Base-by-base conservation (phyloP, 2,797 vertebrate species). In the Cryptoblepharus egeriae region DNA sequence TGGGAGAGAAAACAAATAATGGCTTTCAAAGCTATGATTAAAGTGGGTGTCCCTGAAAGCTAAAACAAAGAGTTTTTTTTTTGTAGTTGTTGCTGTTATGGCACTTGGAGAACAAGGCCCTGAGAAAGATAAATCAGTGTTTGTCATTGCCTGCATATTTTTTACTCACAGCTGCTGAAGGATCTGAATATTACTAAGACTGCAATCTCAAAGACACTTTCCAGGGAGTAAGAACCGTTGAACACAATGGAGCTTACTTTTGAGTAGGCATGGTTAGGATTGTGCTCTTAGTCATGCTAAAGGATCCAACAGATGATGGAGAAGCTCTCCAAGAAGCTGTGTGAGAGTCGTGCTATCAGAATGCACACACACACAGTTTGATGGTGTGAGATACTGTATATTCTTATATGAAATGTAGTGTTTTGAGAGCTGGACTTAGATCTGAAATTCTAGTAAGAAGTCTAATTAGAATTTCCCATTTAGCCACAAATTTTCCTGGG, bases 11-110 rank as follows among this genome's bases (percentile, higher is more conserved):
- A 74, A 75, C 39, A 86, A 86, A 82, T 37, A 77, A 49, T 80
- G 55, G 22, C 77, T 82, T 82, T 75, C 45, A 57, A 24, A 76
- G 57, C 65, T 80, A 64, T 64, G 78, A 79, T 86, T 82, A 86
- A 82, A 78, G 22, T 26, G 7, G 24, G 32, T 69, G 63, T 69
- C 42, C 39, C 69, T 39, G 13, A 68, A 61, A 79, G 77, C 71
- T 84, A 68, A 65, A 78, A 79, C 22, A 74, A 64, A 77, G 49
- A 72, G 60, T 10, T 73, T 28, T 32, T n/a, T n/a, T 60, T n/a
- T 5, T 35, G 7, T 30, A 35, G 5, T 60, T 35, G 4, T 74
- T 74, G 61, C 28, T 67, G 18, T 77, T 83, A 22, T 67, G 39
- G 68, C 55, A 63, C 16, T 39, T 61, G 71, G 65, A 52, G 68